Base-by-base conservation (phyloP, 2,113 vertebrate species). In the Phyllopteryx taeniolatus region DNA sequence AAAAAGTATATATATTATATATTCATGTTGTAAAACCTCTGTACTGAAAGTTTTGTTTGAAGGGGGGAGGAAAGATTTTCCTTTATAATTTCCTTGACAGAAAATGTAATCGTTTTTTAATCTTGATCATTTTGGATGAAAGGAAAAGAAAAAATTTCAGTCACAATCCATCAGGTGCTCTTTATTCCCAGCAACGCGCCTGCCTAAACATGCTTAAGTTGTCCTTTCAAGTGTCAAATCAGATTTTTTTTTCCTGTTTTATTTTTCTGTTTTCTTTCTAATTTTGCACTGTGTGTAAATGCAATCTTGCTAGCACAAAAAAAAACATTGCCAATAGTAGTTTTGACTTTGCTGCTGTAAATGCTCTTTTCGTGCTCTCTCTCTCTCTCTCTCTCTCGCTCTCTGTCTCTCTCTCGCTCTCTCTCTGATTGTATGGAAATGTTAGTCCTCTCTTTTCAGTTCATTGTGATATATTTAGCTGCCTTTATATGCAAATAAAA, bases 401-500 rank as follows among this genome's bases (percentile, higher is more conserved):
- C 83, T 89, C 93, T 96, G 95, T 96, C 96, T 94, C 93, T 96
- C 77, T 85, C 85, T 86, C 85, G 74, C 76, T 75, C 71, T 77
- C 75, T 84, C 78, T 94, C 92, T 88, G 95, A 95, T 96, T 94
- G 93, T 96, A 95, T 95, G 93, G 91, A 94, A 90, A 90, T 92
- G 94, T 94, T 96, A 96, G 95, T 92, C 94, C 93, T 87, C 83
- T 89, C 93, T 96, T 95, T 96, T 66, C 94, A 93, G 94, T 96
- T 97, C 92, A 94, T 98, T 98, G 97, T 98, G 95, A 97, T 96
- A 95, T 96, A 98, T 98, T 95, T 99, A 98, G 96, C 94, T 92
- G 96, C 96, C 96, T 98, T 99, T 99, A 96, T 98, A 98, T 98
- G 95, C 96, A 98, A 99, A 98, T 99, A 99, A 98, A 99, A 98